phyloP scores from a whole-genome alignment of 23 tunicate species.

The Ciona savignyi region DNA sequence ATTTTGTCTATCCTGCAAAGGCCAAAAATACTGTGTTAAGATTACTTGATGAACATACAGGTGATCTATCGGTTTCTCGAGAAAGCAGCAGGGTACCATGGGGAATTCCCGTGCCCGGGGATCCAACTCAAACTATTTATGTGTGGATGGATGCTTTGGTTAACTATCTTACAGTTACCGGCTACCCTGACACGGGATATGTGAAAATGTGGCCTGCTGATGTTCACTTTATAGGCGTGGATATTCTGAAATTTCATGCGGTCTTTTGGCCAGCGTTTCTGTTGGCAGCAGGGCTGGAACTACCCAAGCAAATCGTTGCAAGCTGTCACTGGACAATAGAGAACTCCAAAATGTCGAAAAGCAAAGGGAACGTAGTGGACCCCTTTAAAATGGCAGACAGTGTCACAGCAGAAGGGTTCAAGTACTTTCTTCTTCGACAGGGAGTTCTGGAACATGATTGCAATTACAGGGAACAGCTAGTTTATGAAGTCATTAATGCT shows the following conservation, averaged over 20 bases:
- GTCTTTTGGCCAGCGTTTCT: constrained; percentile 96
- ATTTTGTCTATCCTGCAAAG: constrained; percentile 28
- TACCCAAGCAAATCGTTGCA: constrained; percentile 62
- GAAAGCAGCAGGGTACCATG: constrained; percentile 61
- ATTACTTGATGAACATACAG: background rate
- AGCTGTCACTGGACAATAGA: constrained; percentile 85
- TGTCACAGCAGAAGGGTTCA: constrained; percentile 31
- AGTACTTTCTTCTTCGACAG: constrained; percentile 55
- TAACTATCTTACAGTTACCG: constrained; percentile 87
- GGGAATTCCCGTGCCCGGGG: constrained; percentile 85
- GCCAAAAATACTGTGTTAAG: constrained; percentile 12
- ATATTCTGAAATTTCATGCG: constrained; percentile 82
- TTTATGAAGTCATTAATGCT: constrained; percentile 33
- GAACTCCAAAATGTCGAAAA: constrained; percentile 82
- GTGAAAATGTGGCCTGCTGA: constrained; percentile 77
- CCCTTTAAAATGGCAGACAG: constrained; percentile 36
- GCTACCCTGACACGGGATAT: constrained; percentile 41
- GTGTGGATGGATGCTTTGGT: constrained; percentile 96
- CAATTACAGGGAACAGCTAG: constrained; percentile 19
- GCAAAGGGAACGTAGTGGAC: constrained; percentile 72
- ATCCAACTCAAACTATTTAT: constrained; percentile 63
- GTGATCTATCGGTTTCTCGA: constrained; percentile 67
- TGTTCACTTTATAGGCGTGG: constrained; percentile 77
- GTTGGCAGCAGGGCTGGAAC: constrained; percentile 73
- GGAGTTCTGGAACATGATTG: constrained; percentile 52